Conservation (phyloP, 2,888 invertebrate genomes). For the Nymphalis urticae region DNA sequence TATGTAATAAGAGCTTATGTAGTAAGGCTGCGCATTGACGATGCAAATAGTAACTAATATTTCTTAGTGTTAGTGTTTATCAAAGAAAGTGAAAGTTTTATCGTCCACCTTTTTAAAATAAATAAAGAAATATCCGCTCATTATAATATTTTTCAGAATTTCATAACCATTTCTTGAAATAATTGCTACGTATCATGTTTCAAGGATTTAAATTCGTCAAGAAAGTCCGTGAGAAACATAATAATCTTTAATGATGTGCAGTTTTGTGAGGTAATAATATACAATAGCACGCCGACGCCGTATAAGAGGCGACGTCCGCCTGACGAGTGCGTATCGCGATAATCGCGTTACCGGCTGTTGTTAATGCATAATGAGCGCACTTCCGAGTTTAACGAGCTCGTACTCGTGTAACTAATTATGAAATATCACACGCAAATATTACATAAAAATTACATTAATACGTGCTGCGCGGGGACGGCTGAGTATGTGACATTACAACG, state of each 20-base stretch:
- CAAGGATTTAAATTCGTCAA: too few species aligned
- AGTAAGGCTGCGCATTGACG: too few species aligned
- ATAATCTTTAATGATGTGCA: not conserved
- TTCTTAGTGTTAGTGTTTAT: too few species aligned
- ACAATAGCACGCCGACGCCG: not conserved
- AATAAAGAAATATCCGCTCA: too few species aligned
- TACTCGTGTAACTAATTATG: slow-evolving; percentile 27
- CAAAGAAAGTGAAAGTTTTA: too few species aligned
- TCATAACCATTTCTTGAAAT: too few species aligned
- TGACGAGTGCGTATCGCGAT: slow-evolving; percentile 19
- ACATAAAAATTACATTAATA: slow-evolving; percentile 10
- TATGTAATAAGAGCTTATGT: too few species aligned
- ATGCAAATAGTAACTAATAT: too few species aligned
- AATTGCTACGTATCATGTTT: too few species aligned
- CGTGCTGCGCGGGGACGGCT: not conserved
- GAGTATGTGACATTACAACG: not conserved
- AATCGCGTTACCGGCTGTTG: slow-evolving; percentile 20
- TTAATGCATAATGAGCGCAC: slow-evolving; percentile 62
- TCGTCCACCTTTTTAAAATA: too few species aligned
- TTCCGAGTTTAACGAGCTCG: slow-evolving; percentile 58
- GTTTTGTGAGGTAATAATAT: not conserved
- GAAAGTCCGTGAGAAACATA: too few species aligned
- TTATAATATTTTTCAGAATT: too few species aligned
- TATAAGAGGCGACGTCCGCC: not conserved
- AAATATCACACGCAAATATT: slow-evolving; percentile 16